Percentiles rank a stretch among this genome's conserved stretches.
These are phyloP conservation scores for Halcyon leucocephala DNA, from an alignment of 2,797 vertebrate genomes.

Conservation along the genomic window DNA sequence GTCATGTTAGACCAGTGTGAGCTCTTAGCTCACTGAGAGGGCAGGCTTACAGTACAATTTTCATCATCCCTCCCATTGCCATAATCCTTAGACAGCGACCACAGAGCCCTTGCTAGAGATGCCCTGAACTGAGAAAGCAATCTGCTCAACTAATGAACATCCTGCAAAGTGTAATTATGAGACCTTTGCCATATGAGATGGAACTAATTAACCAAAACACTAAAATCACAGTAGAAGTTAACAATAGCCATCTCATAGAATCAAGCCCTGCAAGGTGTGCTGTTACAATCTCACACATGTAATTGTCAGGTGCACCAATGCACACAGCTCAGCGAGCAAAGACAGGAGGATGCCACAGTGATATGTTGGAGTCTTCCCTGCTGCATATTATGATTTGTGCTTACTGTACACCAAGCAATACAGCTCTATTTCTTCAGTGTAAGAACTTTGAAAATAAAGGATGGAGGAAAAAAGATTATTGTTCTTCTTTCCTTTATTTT, in stretches of 20 bases:
- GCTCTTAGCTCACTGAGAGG: background rate
- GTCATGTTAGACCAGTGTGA: background rate
- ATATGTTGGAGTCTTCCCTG: background rate
- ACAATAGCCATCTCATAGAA: background rate
- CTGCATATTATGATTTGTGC: constrained; percentile 54
- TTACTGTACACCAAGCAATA: background rate
- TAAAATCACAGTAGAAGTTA: constrained; percentile 29
- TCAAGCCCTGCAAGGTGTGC: background rate
- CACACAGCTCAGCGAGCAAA: background rate
- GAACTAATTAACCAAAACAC: constrained; percentile 54
- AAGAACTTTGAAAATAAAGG: constrained; percentile 53
- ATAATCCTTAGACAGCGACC: constrained; percentile 10
- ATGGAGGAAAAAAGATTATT: background rate
- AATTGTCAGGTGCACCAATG: background rate
- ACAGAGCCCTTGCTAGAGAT: constrained; percentile 2
- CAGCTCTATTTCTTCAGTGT: background rate
- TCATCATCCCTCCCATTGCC: background rate
- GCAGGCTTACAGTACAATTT: background rate
- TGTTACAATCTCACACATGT: background rate
- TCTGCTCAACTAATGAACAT: constrained; percentile 34
- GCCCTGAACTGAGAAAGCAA: constrained; percentile 16
- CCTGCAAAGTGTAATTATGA: background rate
- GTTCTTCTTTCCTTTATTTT: constrained; percentile 41
- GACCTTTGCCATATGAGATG: constrained; percentile 36
- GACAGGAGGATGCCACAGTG: background rate